phyloP scores from a whole-genome alignment of 1,140 invertebrate genomes.

The Pseudomyrmex concolor region DNA sequence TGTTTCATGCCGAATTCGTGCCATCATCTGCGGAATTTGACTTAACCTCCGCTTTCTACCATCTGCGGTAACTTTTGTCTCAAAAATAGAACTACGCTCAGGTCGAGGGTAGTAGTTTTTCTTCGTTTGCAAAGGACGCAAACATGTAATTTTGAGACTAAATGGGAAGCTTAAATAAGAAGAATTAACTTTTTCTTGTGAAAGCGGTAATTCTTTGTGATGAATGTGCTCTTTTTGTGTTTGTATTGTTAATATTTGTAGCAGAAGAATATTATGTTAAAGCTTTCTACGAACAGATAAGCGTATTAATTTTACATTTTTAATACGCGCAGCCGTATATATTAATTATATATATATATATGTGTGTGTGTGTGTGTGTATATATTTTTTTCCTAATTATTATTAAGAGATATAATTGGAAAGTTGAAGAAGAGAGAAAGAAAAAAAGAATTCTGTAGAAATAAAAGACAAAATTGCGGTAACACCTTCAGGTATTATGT shows the following conservation, averaged over 20 bases:
- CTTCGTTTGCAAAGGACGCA: neutral
- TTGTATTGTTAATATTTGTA: neutral
- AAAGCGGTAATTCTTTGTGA: neutral
- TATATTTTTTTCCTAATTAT: neutral
- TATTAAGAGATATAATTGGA: neutral
- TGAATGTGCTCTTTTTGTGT: neutral
- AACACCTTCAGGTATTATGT: neutral
- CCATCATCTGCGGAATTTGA: constrained; percentile 46
- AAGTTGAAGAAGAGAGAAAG: neutral
- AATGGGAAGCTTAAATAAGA: neutral
- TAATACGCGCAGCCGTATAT: neutral
- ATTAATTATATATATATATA: too few species aligned
- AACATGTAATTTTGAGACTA: constrained; percentile 2
- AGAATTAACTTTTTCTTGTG: neutral
- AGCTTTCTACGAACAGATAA: neutral
- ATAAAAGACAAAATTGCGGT: neutral
- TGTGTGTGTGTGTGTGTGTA: too few species aligned
- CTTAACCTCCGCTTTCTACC: constrained; percentile 12
- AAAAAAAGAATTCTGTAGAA: neutral
- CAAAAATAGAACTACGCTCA: constrained; percentile 4
- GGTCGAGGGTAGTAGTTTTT: neutral
- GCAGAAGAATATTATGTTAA: neutral
- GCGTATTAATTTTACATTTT: neutral
- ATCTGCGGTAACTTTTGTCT: neutral
- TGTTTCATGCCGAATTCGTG: constrained; percentile 66